These are phyloP conservation scores for Nasonia vitripennis DNA, from an alignment of 1,140 invertebrate genomes.

Conservation along the genomic window DNA sequence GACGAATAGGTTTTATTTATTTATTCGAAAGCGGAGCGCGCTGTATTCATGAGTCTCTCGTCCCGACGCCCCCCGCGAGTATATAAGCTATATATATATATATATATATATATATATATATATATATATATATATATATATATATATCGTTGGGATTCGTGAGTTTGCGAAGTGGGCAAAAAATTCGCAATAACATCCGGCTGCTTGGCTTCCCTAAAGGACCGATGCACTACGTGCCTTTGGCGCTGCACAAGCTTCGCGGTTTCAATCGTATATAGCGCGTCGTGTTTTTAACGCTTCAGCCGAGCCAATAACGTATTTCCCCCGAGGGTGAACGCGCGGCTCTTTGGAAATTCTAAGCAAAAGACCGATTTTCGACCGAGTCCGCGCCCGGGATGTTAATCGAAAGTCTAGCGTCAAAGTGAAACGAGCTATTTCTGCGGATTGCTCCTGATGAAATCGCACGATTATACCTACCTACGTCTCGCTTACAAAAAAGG, in stretches of 20 bases:
- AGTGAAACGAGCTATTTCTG: too few relatives aligned
- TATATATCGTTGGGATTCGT: background rate
- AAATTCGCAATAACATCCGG: background rate
- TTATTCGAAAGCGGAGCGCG: too few relatives aligned
- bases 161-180: background rate
- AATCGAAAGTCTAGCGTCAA: too few relatives aligned
- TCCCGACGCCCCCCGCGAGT: background rate
- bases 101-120: background rate
- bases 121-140: background rate
- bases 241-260: too few relatives aligned
- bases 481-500: too few relatives aligned
- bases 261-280: background rate
- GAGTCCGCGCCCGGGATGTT: too few relatives aligned
- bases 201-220: background rate
- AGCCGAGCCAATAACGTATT: conserved; percentile 16
- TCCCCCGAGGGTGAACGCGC: background rate
- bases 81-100: background rate
- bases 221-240: background rate
- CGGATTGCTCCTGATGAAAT: too few relatives aligned
- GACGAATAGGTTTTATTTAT: background rate
- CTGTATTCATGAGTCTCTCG: background rate
- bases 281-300: background rate
- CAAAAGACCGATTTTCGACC: too few relatives aligned
- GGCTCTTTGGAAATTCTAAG: conserved; percentile 1
- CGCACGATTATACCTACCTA: too few relatives aligned